Evolutionary conservation across 2,113 vertebrate genomes (phyloP).

Genomic region (Herpetotheres cachinnans): DNA sequence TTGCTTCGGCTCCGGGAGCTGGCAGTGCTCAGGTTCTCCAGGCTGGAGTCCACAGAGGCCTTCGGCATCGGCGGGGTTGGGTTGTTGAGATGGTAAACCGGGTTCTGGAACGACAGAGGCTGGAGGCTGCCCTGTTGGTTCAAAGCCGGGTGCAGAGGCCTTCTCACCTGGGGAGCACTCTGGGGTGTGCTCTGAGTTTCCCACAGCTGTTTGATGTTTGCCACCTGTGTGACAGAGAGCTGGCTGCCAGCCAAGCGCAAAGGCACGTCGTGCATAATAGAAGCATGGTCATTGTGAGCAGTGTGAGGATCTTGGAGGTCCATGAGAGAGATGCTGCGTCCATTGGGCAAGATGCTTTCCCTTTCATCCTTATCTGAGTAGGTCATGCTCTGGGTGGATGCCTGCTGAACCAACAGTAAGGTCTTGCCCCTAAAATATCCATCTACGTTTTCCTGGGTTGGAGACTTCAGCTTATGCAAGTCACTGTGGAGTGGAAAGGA

Average conservation of each 20-base stretch:
- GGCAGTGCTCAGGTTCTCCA: slow-evolving; percentile 90
- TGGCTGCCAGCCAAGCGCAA: slow-evolving; percentile 84
- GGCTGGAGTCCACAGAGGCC: slow-evolving; percentile 86
- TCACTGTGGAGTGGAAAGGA: slow-evolving; percentile 74
- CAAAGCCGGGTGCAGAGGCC: slow-evolving; percentile 83
- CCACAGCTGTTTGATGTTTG: slow-evolving; percentile 77
- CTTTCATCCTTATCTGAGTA: slow-evolving; percentile 85
- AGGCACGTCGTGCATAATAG: slow-evolving; percentile 77
- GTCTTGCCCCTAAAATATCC: slow-evolving; percentile 77
- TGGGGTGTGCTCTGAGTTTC: slow-evolving; percentile 83
- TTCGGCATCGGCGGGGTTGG: slow-evolving; percentile 68
- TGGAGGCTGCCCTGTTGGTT: slow-evolving; percentile 88
- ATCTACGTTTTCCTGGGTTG: slow-evolving; percentile 77
- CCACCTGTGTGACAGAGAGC: slow-evolving; percentile 78
- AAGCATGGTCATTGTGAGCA: slow-evolving; percentile 36
- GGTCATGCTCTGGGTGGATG: slow-evolving; percentile 81
- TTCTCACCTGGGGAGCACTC: slow-evolving; percentile 88
- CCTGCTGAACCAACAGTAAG: slow-evolving; percentile 80
- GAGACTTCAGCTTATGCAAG: slow-evolving; percentile 79
- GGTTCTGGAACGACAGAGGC: slow-evolving; percentile 94
- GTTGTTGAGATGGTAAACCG: slow-evolving; percentile 92
- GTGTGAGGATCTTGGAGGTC: slow-evolving; percentile 88
- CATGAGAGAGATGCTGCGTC: slow-evolving; percentile 91
- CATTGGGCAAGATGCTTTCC: slow-evolving; percentile 79
- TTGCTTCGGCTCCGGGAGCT: slow-evolving; percentile 89